Base-by-base conservation (phyloP, 2,797 vertebrate genomes). In the Sylvilagus floridanus region DNA sequence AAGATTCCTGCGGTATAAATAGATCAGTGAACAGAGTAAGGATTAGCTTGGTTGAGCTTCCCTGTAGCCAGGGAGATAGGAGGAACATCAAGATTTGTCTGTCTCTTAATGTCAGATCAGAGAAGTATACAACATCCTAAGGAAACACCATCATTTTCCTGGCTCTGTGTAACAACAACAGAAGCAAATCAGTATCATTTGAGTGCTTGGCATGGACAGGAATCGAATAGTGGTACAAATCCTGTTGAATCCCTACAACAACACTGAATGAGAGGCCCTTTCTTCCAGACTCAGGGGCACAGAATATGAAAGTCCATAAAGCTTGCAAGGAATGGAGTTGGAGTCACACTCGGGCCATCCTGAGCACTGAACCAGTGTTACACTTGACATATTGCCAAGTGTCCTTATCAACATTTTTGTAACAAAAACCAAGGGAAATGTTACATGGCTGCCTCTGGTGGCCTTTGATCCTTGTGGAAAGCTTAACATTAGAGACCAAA, bases 401-500 rank as follows among this genome's bases (percentile, higher is more conserved):
- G 21, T 65, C 52, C 77, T 88, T 84, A 78, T 28, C 37, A 75
- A 52, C 77, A 84, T 81, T 91, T 93, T 84, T 68, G 60, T 87
- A 82, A n/a, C 77, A 88, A 91, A 91, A 52, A 82, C 17, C 3
- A 42, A 68, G 83, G 35, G 57, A 90, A 63, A 68, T 86, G 24
- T 54, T 66, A 37, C 63, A 52, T 75, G 65, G 52, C 50, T 92
- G 42, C 50, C 75, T 88, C 57, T 68, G 47, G 50, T 88, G 35
- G 42, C 50, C 90, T 92, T 93, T 85, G 84, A 66, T 91, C 94
- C 72, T 24, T 94, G 63, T 50, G 22, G 47, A n/a, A 96, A 85
- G 76, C 54, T 37, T 72, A 81, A 54, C 5, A 54, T 84, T 76
- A 79, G 90, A 90, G 63, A 82, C 63, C 77, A 66, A 82, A 87